Evolutionary conservation across 2,888 invertebrate genomes (phyloP), one percentile per base, ranked within the genome.

Genomic region (Drosophila mettleri): DNA sequence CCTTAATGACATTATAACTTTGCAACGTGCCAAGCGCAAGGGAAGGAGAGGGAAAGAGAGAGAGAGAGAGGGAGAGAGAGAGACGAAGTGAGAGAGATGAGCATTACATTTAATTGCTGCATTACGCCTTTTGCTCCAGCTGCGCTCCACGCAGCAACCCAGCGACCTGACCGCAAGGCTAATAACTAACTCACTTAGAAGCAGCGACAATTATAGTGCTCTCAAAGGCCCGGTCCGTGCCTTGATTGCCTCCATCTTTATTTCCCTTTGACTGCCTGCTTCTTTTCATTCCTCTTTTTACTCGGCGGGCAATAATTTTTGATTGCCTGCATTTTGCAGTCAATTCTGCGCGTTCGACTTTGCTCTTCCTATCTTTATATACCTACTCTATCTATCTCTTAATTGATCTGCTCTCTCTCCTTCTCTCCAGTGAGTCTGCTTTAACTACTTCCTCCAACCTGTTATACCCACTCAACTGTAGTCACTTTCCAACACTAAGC

Each of bases 1-100:
- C 89, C 89, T 80, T 88, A 85, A 90, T 86, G 88, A 82, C 90
- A 86, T 86, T 86, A 86, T 89, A 88, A 86, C 86, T 86, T 88
- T 88, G 83, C 84, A 78, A 18, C 31, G 46, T 38, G 58, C 58
- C 36, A 43, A 48, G 69, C 61, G 20, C 54, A 45, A 57, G 6
- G n/a, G n/a, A 43, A 33, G 22, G 16, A 38, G 43, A 22, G n/a
- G 24, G 10, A 55, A 9, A 45, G 7, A 12, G 24, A 14, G 18
- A 0, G 12, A 34, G 36, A 16, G 33, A 6, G 39, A 38, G 39
- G 20, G 20, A 14, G 29, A 33, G 27, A 14, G 36, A 7, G 58
- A 22, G 9, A 5, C 16, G 18, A 46, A 33, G 46, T 45, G 27
- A 48, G 60, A 8, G 52, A 62, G 63, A 4, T 24, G 24, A 65